phyloP scores from a whole-genome alignment of 1,140 invertebrate species.

The Diorhabda elongata region DNA sequence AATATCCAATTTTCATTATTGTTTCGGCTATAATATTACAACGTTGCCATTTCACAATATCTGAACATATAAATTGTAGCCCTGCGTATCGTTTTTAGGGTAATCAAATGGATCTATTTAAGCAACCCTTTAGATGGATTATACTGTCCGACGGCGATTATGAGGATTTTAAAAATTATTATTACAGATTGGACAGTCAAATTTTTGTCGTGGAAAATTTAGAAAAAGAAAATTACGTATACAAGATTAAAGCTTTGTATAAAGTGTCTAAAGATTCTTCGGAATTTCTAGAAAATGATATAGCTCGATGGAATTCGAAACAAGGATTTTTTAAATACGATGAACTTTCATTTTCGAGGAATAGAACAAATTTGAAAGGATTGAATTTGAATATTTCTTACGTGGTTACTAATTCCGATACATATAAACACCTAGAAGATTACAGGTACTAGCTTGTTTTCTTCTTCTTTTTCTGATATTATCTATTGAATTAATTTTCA shows the following conservation, averaged over 20 bases:
- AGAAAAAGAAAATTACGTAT: neutral
- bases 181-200: constrained; percentile 19
- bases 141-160: neutral
- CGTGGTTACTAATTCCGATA: constrained; percentile 53
- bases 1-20: too few relatives aligned
- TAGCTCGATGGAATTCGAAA: constrained; percentile 10
- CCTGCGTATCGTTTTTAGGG: constrained; percentile 8
- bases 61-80: neutral
- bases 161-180: constrained; percentile 4
- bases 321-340: constrained; percentile 11
- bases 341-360: constrained; percentile 8
- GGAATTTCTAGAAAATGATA: constrained; percentile 9
- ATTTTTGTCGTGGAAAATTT: constrained; percentile 13
- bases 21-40: too few relatives aligned
- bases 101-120: constrained; percentile 13
- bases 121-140: constrained; percentile 21
- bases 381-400: constrained; percentile 40
- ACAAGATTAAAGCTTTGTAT: constrained; percentile 17
- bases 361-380: constrained; percentile 22
- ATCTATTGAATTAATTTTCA: neutral
- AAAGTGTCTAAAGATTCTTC: constrained; percentile 10
- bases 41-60: too few relatives aligned
- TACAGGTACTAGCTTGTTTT: constrained; percentile 39
- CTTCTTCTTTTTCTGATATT: neutral
- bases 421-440: constrained; percentile 55